Evolutionary conservation across 2,888 invertebrate genomes (phyloP).

Genomic region (Leucania comma): DNA sequence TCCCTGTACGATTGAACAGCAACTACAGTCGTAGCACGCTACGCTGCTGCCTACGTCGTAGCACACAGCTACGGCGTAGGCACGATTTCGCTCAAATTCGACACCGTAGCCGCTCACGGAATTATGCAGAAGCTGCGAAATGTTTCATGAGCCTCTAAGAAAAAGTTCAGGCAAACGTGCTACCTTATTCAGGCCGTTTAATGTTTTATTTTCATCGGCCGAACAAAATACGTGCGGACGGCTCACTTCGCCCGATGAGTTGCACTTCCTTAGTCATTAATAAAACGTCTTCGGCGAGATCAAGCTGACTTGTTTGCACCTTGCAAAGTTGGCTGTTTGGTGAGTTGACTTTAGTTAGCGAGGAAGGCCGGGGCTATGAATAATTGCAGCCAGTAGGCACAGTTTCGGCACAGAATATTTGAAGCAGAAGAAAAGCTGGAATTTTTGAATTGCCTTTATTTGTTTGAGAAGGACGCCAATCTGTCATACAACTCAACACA

Average conservation of each 20-base stretch:
- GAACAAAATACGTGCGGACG: conserved; percentile 53
- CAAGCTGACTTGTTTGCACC: conserved; percentile 43
- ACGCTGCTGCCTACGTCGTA: conserved; percentile 37
- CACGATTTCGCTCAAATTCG: conserved; percentile 55
- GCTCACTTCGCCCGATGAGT: conserved; percentile 59
- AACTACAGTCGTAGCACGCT: neutral
- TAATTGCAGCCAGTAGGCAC: neutral
- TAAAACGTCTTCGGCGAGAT: conserved; percentile 50
- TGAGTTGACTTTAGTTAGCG: conserved; percentile 16
- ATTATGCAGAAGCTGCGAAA: conserved; percentile 76
- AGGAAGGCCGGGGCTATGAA: neutral
- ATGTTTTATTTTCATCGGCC: conserved; percentile 67
- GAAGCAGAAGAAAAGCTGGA: neutral
- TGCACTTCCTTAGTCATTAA: conserved; percentile 61
- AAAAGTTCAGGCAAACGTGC: conserved; percentile 69
- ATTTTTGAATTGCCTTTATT: conserved; percentile 16
- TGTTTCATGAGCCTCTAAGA: conserved; percentile 76
- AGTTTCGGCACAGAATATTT: neutral
- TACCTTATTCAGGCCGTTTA: conserved; percentile 68
- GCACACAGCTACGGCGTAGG: conserved; percentile 36
- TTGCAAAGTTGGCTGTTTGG: conserved; percentile 21
- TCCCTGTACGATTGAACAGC: neutral
- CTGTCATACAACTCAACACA: conserved; percentile 25
- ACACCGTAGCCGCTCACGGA: conserved; percentile 57
- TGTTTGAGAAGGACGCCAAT: conserved; percentile 9